Evolutionary conservation across 2,797 vertebrate species (phyloP), one percentile per base, ranked within the genome.

Genomic region (Poecilia gillii): DNA sequence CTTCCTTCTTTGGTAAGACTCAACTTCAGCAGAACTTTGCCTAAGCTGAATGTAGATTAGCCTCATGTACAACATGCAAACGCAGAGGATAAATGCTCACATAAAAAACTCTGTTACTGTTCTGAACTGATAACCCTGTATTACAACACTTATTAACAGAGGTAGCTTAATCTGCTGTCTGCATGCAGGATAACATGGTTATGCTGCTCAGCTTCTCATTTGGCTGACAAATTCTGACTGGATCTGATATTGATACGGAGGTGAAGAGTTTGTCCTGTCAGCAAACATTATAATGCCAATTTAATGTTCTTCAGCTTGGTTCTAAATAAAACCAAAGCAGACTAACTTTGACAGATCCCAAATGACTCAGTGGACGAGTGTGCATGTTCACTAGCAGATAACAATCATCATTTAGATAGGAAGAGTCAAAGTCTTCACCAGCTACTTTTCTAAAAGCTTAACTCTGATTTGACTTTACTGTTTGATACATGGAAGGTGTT

Each of bases 1-100:
- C 87, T 93, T 68, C 77, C 74, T 43, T 25, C 75, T 8, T 1
- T 3, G 87, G 93, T 94, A 87, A 87, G 87, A 72, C 31, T 78
- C 28, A 47, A 0, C 74, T 53, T 64, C 23, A n/a, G 43, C 16
- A 33, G 16, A 72, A 31, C 28, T 73, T 68, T 80, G 57, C n/a
- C 36, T 79, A 66, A 45, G 73, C 46, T 86, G 74, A 57, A 14
- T 25, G 36, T 6, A 72, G 31, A 47, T 3, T 6, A 31, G 31
- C 18, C 6, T 71, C 13, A 41, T 55, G 51, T 33, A 7, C 23
- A 9, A 78, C 72, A 84, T 87, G 77, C 84, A 86, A 79, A 86
- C 2, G 11, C 16, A 47, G 43, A 49, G 36, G 23, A 31, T 47
- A 45, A 28, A 25, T 51, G 28, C 36, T 72, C 41, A 11, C 31